phyloP scores from a whole-genome alignment of 2,888 invertebrate species.

The Megaustenia siamemsis region DNA sequence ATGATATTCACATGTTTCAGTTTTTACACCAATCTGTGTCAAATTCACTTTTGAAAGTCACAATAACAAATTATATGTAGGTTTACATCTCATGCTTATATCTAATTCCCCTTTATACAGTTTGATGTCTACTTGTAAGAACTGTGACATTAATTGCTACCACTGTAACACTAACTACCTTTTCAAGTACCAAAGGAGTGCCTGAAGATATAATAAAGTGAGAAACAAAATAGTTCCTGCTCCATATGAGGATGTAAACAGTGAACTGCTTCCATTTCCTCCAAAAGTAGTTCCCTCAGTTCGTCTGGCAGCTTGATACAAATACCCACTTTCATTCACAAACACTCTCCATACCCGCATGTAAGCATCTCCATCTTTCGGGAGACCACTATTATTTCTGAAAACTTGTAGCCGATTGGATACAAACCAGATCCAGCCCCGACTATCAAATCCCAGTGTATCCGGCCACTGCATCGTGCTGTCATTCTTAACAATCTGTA shows the following conservation, averaged over 20 bases:
- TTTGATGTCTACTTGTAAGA: no score
- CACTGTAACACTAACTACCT: no score
- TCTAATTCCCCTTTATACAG: no score
- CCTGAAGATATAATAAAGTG: neutral
- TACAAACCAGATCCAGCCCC: conserved; percentile 69
- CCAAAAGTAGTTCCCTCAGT: neutral
- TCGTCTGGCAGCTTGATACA: conserved; percentile 34
- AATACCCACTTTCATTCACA: conserved; percentile 55
- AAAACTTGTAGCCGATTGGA: conserved; percentile 65
- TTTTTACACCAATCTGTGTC: no score
- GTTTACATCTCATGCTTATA: no score
- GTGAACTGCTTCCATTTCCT: neutral
- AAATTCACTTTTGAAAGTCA: no score
- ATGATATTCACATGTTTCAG: no score
- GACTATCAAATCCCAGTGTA: conserved; percentile 62
- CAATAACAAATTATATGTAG: no score
- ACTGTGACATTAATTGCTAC: no score
- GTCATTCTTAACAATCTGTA: conserved; percentile 51
- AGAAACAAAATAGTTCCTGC: neutral
- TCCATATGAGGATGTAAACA: neutral
- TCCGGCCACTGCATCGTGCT: conserved; percentile 70
- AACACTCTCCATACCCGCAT: conserved; percentile 59
- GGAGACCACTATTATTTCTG: conserved; percentile 51
- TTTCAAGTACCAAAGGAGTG: neutral
- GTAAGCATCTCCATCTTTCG: conserved; percentile 43